Base-by-base conservation (phyloP, 2,797 vertebrate genomes). In the Tokudaia muenninki region DNA sequence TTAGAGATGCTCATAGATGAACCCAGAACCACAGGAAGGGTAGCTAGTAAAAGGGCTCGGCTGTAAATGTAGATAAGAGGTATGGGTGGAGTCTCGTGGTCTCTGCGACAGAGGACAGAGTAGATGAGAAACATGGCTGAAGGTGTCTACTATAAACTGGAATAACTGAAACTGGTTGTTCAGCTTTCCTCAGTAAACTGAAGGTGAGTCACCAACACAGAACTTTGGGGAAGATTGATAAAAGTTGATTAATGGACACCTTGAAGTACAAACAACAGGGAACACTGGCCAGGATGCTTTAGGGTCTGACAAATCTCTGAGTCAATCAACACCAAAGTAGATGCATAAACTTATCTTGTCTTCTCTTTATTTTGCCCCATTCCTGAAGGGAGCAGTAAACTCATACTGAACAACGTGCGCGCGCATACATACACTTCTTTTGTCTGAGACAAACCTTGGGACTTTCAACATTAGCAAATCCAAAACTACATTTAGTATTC, bases 401-500 rank as follows among this genome's bases (percentile, higher is more conserved):
- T 65, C 47, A 31, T 1, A 74, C 26, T 57, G 44, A 74, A 77
- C 77, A 93, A 57, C 75, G 22, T 0, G 11, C 50, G 44, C 6
- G 75, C 47, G 65, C 75, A 41, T 41, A 83, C 52, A 74, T 78
- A 61, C 83, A 78, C 59, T 70, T 61, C 7, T 87, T 91, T 92
- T 91, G 12, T 57, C 19, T 87, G 16, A 67, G 41, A 87, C 91
- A 90, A 94, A 44, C 13, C 55, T 50, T 41, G 24, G 29, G 55
- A 91, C 57, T 37, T 91, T 94, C 79, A 50, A 22, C 65, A 14
- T 65, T 41, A 87, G 61, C 19, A 72, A 47, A 92, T 78, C 50
- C 37, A 92, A 97, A 93, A 65, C 59, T 82, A 65, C n/a, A 86
- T 74, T 94, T 96, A 67, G 47, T 57, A 88, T 90, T 95, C 89